phyloP scores from a whole-genome alignment of 2,113 vertebrate genomes.

The Scatophagus argus region DNA sequence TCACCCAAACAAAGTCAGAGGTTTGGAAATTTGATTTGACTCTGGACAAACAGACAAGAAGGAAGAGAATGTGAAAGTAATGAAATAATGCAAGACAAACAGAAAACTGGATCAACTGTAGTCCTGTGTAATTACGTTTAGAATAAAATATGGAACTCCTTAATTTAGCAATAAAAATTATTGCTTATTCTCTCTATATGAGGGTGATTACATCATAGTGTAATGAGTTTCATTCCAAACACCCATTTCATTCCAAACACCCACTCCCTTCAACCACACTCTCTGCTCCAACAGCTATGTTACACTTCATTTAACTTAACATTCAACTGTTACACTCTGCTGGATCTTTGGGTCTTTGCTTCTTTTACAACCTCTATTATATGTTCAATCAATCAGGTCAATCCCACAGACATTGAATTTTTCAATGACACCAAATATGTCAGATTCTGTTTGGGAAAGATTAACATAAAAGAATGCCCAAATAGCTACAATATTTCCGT shows the following conservation, averaged over 20 bases:
- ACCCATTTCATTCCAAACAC: slow-evolving; percentile 51
- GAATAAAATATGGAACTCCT: slow-evolving; percentile 41
- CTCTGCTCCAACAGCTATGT: slow-evolving; percentile 14
- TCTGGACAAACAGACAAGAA: background rate
- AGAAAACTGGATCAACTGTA: slow-evolving; percentile 7
- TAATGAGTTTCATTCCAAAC: slow-evolving; percentile 46
- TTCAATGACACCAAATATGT: background rate
- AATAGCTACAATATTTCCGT: too few relatives aligned
- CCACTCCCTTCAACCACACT: slow-evolving; percentile 51
- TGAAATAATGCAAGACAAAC: slow-evolving; percentile 5
- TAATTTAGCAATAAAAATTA: slow-evolving; percentile 44
- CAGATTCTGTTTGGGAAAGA: background rate
- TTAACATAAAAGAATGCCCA: background rate
- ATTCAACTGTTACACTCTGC: background rate
- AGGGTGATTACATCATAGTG: slow-evolving; percentile 50
- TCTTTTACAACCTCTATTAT: background rate
- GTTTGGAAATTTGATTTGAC: slow-evolving; percentile 17
- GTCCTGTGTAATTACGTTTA: slow-evolving; percentile 22
- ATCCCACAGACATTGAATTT: background rate
- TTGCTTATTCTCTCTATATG: slow-evolving; percentile 31
- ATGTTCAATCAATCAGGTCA: background rate
- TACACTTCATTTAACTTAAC: slow-evolving; percentile 5
- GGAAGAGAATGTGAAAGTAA: slow-evolving; percentile 13
- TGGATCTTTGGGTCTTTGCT: background rate
- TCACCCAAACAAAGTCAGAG: slow-evolving; percentile 32